Percentiles rank a stretch among this genome's conserved stretches.
These are phyloP conservation scores for Drosophila borborema DNA, from an alignment of 2,888 invertebrate genomes.

Conservation along the genomic window DNA sequence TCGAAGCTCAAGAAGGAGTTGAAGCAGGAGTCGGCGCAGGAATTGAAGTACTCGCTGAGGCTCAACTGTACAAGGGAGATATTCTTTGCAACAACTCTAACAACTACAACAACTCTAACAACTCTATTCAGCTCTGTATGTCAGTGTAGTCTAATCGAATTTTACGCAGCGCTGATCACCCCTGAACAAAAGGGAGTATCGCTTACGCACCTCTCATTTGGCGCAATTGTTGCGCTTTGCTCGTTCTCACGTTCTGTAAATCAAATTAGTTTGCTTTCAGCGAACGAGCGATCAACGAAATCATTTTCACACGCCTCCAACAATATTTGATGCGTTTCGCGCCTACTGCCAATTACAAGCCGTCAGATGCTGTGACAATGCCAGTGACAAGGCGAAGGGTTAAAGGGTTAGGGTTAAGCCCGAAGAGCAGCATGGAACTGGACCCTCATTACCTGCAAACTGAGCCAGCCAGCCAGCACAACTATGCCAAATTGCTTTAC, in stretches of 20 bases:
- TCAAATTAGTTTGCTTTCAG: conserved; percentile 55
- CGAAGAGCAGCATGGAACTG: neutral
- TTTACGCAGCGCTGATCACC: conserved; percentile 56
- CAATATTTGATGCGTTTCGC: conserved; percentile 48
- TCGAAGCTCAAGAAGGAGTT: too few relatives aligned
- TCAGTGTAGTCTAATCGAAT: conserved; percentile 46
- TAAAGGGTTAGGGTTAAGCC: conserved; percentile 44
- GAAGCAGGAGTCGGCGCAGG: too few relatives aligned
- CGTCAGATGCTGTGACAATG: conserved; percentile 58
- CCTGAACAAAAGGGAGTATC: conserved; percentile 28
- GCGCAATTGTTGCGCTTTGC: conserved; percentile 36
- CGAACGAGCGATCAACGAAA: conserved; percentile 30
- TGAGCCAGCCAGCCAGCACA: neutral
- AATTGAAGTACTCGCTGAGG: too few relatives aligned
- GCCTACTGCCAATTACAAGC: conserved; percentile 58
- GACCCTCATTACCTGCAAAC: conserved; percentile 23
- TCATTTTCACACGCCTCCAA: conserved; percentile 63
- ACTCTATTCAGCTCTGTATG: conserved; percentile 44
- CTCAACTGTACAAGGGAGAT: too few relatives aligned
- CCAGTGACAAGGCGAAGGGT: conserved; percentile 50
- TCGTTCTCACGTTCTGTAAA: conserved; percentile 57
- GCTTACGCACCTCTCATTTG: conserved; percentile 45
- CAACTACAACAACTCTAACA: conserved; percentile 7
- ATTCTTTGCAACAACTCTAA: neutral
- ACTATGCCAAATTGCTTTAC: conserved; percentile 39